Percentiles rank a stretch among this genome's conserved stretches.
phyloP scores from a whole-genome alignment of 1,140 invertebrate species.

The Dreissena rostriformis region DNA sequence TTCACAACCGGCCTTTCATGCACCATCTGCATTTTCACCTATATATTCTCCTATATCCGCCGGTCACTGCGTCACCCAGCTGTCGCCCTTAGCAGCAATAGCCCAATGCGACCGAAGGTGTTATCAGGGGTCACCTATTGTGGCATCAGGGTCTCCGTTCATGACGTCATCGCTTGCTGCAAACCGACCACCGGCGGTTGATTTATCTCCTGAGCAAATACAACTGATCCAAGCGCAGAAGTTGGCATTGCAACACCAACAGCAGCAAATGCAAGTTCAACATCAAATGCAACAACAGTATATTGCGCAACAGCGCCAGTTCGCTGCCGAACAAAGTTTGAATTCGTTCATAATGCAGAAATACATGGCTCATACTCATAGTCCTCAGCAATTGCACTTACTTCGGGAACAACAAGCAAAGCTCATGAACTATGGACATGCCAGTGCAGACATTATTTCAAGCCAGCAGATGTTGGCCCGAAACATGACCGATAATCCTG shows the following conservation, averaged over 20 bases:
- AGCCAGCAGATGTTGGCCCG: not conserved
- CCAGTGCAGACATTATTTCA: not conserved
- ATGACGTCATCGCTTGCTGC: not conserved
- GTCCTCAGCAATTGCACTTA: slow-evolving; percentile 8
- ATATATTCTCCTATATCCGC: slow-evolving; percentile 54
- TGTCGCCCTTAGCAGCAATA: slow-evolving; percentile 39
- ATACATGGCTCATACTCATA: not conserved
- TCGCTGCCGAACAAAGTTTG: not conserved
- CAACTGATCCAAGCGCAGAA: slow-evolving; percentile 13
- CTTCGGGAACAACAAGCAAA: slow-evolving; percentile 41
- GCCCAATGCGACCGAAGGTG: slow-evolving; percentile 45
- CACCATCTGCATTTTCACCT: slow-evolving; percentile 46
- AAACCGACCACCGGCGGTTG: not conserved
- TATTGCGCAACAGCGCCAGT: slow-evolving; percentile 1
- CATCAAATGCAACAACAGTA: slow-evolving; percentile 12
- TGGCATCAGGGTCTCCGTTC: slow-evolving; percentile 3
- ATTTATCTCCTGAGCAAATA: not conserved
- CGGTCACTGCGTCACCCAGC: slow-evolving; percentile 36
- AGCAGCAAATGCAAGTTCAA: slow-evolving; percentile 1
- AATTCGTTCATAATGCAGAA: not conserved
- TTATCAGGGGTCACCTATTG: slow-evolving; percentile 34
- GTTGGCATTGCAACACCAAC: slow-evolving; percentile 7
- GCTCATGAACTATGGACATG: slow-evolving; percentile 14
- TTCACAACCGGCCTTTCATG: not conserved
- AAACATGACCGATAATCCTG: not conserved